A percentile compares a stretch with the other conserved stretches of the same genome.
These are phyloP conservation scores for Sylvilagus bachmani DNA, from an alignment of 2,113 vertebrate genomes.

Conservation along the genomic window DNA sequence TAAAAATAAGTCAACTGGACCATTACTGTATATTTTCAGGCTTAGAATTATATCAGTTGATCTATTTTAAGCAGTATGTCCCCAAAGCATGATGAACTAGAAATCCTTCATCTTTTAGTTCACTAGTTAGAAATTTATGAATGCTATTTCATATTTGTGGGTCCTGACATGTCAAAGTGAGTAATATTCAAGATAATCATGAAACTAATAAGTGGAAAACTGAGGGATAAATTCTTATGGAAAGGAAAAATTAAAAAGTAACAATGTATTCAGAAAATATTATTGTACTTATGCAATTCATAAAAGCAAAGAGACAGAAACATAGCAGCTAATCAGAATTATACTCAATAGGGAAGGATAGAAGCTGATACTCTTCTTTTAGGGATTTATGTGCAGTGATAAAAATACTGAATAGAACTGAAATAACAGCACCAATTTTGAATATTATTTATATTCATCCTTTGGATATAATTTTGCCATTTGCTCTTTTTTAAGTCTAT, in stretches of 20 bases:
- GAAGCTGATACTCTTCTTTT: slow-evolving; percentile 1
- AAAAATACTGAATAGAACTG: not conserved
- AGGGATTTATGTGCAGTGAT: not conserved
- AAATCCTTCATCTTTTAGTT: slow-evolving; percentile 58
- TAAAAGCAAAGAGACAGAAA: slow-evolving; percentile 47
- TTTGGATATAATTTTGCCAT: slow-evolving; percentile 27
- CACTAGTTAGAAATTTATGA: slow-evolving; percentile 50
- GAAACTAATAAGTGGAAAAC: slow-evolving; percentile 29
- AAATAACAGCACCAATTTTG: slow-evolving; percentile 31
- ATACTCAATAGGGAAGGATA: not conserved
- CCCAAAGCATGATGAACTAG: slow-evolving; percentile 55
- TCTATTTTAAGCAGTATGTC: slow-evolving; percentile 31
- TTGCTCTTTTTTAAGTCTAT: not conserved
- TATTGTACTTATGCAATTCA: slow-evolving; percentile 11
- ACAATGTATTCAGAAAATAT: not conserved
- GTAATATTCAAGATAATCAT: slow-evolving; percentile 36
- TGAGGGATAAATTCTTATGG: not conserved
- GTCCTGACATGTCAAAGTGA: slow-evolving; percentile 29
- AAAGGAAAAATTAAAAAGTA: slow-evolving; percentile 41
- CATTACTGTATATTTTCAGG: slow-evolving; percentile 44
- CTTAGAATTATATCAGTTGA: slow-evolving; percentile 51
- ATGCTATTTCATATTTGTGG: slow-evolving; percentile 48
- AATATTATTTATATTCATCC: not conserved
- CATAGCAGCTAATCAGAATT: not conserved
- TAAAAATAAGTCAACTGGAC: slow-evolving; percentile 36